These are phyloP conservation scores for Listrodromus nycthemerus DNA, from an alignment of 2,888 invertebrate genomes.

Conservation along the genomic window DNA sequence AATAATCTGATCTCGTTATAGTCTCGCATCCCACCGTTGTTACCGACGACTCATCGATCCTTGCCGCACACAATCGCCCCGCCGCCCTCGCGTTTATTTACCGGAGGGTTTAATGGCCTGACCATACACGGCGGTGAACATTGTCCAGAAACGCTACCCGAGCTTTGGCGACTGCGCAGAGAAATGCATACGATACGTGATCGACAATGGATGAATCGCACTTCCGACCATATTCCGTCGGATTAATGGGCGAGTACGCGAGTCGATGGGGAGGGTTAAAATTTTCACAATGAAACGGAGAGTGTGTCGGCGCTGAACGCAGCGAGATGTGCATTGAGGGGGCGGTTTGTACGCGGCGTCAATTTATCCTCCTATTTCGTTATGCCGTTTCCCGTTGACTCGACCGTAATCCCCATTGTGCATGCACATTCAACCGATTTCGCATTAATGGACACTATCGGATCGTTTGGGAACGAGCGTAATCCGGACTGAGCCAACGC, in stretches of 20 bases:
- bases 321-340: conserved; percentile 12
- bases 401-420: background rate
- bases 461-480: conserved; percentile 7
- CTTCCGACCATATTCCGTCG: background rate
- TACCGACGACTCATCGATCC: conserved; percentile 14
- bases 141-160: background rate
- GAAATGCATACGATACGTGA: conserved; percentile 11
- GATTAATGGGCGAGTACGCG: conserved; percentile 19
- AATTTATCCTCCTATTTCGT: conserved; percentile 22
- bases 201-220: conserved; percentile 26
- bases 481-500: background rate
- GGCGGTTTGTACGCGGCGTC: conserved; percentile 11
- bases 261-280: background rate
- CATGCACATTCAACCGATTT: conserved; percentile 9
- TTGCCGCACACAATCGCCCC: background rate
- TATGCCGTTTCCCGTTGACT: conserved; percentile 15
- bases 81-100: background rate
- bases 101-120: background rate
- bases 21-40: background rate
- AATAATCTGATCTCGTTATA: conserved; percentile 21
- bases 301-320: background rate
- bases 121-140: background rate
- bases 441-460: conserved; percentile 9
- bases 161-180: background rate
- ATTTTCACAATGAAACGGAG: background rate